Percentiles rank a stretch among this genome's conserved stretches.
These are phyloP conservation scores for Diarsia brunnea DNA, from an alignment of 2,888 invertebrate species.

Conservation along the genomic window DNA sequence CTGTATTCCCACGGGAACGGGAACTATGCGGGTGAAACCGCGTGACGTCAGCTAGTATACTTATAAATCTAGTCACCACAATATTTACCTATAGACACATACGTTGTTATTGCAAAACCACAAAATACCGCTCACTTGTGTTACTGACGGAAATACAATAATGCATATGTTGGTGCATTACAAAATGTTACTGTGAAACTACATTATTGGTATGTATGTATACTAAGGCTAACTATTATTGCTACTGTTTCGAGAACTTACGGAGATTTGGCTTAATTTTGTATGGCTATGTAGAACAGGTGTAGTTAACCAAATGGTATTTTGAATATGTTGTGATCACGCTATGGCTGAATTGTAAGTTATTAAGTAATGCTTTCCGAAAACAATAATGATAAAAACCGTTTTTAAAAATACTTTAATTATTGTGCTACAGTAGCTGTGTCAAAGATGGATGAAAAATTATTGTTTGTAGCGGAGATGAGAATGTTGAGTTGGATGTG, in stretches of 20 bases:
- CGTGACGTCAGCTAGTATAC: too few species aligned
- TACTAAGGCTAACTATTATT: slow-evolving; percentile 44
- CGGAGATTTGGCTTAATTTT: slow-evolving; percentile 6
- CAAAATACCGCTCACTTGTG: slow-evolving; percentile 52
- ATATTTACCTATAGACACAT: background rate
- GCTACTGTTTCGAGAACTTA: slow-evolving; percentile 35
- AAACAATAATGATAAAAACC: too few species aligned
- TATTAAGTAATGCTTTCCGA: too few species aligned
- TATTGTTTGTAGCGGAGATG: too few species aligned
- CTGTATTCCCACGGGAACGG: too few species aligned
- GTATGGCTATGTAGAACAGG: slow-evolving; percentile 6
- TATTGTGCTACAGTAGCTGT: too few species aligned
- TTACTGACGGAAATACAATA: slow-evolving; percentile 37
- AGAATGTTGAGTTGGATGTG: too few species aligned
- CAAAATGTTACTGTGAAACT: slow-evolving; percentile 43
- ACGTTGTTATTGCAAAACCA: slow-evolving; percentile 45
- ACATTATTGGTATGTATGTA: background rate
- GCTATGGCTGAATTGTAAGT: background rate
- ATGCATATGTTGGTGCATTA: slow-evolving; percentile 43
- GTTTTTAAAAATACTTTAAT: too few species aligned
- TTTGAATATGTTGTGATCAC: slow-evolving; percentile 3
- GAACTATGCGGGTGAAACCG: too few species aligned
- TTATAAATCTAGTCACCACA: background rate
- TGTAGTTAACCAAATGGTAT: slow-evolving; percentile 4
- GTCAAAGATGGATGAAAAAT: too few species aligned